A percentile compares a stretch with the other conserved stretches of the same genome.
Conservation (phyloP, 2,797 vertebrate species). For the Trachops cirrhosus region DNA sequence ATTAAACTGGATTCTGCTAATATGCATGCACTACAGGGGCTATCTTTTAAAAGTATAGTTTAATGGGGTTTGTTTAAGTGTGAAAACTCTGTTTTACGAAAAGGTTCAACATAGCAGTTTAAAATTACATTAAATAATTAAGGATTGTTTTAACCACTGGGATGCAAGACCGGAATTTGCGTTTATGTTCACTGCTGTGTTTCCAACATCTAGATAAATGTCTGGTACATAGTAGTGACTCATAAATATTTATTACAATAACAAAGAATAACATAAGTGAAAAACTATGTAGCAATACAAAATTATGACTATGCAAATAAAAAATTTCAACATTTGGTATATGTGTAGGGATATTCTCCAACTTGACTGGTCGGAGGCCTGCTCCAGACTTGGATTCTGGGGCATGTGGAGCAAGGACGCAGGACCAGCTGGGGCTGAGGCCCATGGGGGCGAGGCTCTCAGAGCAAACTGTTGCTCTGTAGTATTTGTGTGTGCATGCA, state of each 20-base stretch:
- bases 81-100: not conserved
- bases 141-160: not conserved
- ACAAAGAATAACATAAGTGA: not conserved
- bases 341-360: not conserved
- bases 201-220: not conserved
- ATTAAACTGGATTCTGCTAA: conserved; percentile 4
- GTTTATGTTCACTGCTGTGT: not conserved
- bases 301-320: not conserved
- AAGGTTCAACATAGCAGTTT: not conserved
- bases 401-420: not conserved
- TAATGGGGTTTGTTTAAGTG: not conserved
- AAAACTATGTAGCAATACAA: not conserved
- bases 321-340: not conserved
- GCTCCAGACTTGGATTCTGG: not conserved
- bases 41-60: not conserved
- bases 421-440: not conserved
- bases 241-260: not conserved
- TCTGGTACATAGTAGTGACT: not conserved
- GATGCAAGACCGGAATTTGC: not conserved
- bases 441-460: not conserved
- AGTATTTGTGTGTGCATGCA: not conserved
- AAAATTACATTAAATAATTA: not conserved
- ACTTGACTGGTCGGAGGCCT: not conserved
- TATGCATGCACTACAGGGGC: not conserved
- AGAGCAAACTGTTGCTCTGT: not conserved